Base-by-base conservation (phyloP, 1,140 invertebrate genomes). In the Ericerus pela region DNA sequence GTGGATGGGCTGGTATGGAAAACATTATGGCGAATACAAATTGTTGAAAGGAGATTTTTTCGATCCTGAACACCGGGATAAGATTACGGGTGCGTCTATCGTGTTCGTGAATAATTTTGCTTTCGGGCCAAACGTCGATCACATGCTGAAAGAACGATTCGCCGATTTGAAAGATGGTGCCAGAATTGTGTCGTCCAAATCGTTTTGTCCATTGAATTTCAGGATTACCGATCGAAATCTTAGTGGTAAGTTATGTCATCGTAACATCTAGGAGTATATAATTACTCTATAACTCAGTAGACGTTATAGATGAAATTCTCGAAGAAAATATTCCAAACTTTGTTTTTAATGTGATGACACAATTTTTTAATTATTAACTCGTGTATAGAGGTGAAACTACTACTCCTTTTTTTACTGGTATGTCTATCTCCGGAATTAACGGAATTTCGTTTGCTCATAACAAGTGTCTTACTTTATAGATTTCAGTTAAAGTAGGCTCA, bases 101-200 rank as follows among this genome's bases (percentile, higher is more conserved):
- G 90, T 97, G 41, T 98, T 98, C 76, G 93, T 96, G 3, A 98
- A 98, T 73, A 98, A 98, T 75, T 97, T 95, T 76, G 93, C 94
- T 33, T 97, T 98, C 70, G 94, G 94, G 16, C 93, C 95, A 29
- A 84, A 81, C 57, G 92, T 97, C 14, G 94, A 98, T 74, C 93
- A 98, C 73, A 84, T 92, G 74, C 70, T 98, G 53, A 98, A 97
- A 71, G 84, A 94, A 68, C 77, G 88, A 63, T 97, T 97, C 75
- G 88, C 90, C 16, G 93, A 97, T 71, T 78, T 97, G 62, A 87
- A 88, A 64, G 94, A 98, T 72, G 89, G 89, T 59, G 91, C 94
- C 14, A 80, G 88, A 64, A 95, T 98, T 60, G 91, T 98, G 18
- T 98, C 95, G n/a, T 97, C 94, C 12, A 96, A 96, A 71, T 91